These are phyloP conservation scores for Acanthiza pusilla DNA, from an alignment of 2,797 vertebrate species.

Conservation along the genomic window DNA sequence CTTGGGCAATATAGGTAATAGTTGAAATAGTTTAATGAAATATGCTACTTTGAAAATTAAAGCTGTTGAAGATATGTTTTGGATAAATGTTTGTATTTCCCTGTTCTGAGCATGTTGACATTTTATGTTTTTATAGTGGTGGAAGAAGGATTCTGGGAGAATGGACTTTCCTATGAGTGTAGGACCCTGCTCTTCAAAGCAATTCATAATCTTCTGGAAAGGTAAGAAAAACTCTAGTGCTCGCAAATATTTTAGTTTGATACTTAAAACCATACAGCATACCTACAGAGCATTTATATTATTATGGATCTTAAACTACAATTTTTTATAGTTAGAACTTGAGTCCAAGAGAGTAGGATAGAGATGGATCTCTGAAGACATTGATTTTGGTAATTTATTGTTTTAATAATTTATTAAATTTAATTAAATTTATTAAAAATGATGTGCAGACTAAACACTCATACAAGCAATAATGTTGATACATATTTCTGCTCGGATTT, in stretches of 20 bases:
- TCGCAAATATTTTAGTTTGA: not conserved
- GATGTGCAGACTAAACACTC: not conserved
- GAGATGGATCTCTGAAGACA: not conserved
- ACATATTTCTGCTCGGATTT: not conserved
- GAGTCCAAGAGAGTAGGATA: not conserved
- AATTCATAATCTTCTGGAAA: slow-evolving; percentile 96
- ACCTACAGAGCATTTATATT: not conserved
- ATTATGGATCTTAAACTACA: not conserved
- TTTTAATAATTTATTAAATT: not conserved
- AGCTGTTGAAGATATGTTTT: not conserved
- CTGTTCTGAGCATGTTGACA: not conserved
- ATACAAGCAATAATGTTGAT: not conserved
- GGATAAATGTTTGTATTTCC: not conserved
- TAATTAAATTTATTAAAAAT: not conserved
- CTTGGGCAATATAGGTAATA: not conserved
- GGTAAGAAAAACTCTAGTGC: slow-evolving; percentile 74
- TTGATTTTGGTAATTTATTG: not conserved
- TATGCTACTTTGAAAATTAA: not conserved
- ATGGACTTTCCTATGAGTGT: slow-evolving; percentile 96
- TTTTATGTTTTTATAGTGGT: slow-evolving; percentile 79
- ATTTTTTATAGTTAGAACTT: not conserved
- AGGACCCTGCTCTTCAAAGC: slow-evolving; percentile 97
- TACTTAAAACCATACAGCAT: not conserved
- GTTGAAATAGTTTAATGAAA: not conserved
- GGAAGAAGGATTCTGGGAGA: slow-evolving; percentile 96